phyloP scores from a whole-genome alignment of 2,888 invertebrate genomes.

The Ophion obscuratus region DNA sequence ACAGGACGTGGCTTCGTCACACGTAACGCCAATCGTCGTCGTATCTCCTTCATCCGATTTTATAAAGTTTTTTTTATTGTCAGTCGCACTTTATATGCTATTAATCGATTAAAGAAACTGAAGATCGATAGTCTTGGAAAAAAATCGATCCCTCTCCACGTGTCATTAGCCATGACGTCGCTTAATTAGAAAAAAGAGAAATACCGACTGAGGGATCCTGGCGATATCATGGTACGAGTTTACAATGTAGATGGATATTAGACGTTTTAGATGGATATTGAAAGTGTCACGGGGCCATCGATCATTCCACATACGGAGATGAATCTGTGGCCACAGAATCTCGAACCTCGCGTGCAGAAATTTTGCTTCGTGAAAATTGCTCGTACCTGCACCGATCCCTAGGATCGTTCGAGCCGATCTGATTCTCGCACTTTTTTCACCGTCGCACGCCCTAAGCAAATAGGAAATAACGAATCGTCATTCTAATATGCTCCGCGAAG shows the following conservation, averaged over 20 bases:
- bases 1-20: conserved; percentile 44
- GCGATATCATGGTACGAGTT: not conserved
- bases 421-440: conserved; percentile 10
- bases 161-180: too few species aligned
- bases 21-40: not conserved
- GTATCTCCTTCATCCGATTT: not conserved
- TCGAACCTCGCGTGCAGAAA: conserved; percentile 4
- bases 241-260: not conserved
- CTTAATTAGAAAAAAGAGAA: too few species aligned
- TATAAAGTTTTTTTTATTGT: not conserved
- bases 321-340: not conserved
- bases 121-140: too few species aligned
- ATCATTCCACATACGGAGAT: conserved; percentile 7
- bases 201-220: too few species aligned
- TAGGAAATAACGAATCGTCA: conserved; percentile 17
- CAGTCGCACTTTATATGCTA: not conserved
- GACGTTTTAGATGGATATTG: conserved; percentile 10
- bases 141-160: too few species aligned
- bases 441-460: not conserved
- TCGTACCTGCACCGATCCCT: not conserved
- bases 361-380: conserved; percentile 10
- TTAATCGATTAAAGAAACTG: too few species aligned
- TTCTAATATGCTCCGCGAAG: not conserved
- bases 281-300: conserved; percentile 18
- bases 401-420: conserved; percentile 20